These are phyloP conservation scores for Onychostruthus taczanowskii DNA, from an alignment of 2,113 vertebrate genomes.

Conservation along the genomic window DNA sequence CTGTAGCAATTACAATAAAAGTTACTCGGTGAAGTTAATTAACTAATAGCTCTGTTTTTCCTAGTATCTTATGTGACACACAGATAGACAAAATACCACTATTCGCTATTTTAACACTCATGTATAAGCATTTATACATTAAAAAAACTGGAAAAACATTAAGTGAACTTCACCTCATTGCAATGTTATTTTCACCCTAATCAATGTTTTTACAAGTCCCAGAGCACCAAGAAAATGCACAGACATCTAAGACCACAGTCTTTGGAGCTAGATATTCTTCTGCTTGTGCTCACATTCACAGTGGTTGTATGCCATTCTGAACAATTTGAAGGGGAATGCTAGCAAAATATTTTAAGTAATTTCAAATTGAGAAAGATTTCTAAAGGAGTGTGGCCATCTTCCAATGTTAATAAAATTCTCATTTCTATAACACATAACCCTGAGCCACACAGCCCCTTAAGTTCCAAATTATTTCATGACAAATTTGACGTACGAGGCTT, in stretches of 20 bases:
- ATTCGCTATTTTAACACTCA: not conserved
- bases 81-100: not conserved
- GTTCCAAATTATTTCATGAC: constrained; percentile 46
- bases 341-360: constrained; percentile 27
- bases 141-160: not conserved
- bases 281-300: not conserved
- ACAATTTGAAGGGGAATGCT: constrained; percentile 25
- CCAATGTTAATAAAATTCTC: constrained; percentile 61
- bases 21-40: not conserved
- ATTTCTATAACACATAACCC: constrained; percentile 36
- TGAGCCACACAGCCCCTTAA: not conserved
- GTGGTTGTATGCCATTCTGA: not conserved
- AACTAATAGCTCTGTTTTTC: not conserved
- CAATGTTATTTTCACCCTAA: not conserved
- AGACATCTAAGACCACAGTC: not conserved
- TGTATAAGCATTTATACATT: not conserved
- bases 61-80: not conserved
- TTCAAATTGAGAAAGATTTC: constrained; percentile 50
- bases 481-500: constrained; percentile 43
- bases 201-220: not conserved
- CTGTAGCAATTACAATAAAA: not conserved
- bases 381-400: constrained; percentile 42
- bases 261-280: not conserved
- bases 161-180: not conserved
- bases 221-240: not conserved